phyloP scores from a whole-genome alignment of 2,113 vertebrate genomes.

The Sylvilagus bachmani region DNA sequence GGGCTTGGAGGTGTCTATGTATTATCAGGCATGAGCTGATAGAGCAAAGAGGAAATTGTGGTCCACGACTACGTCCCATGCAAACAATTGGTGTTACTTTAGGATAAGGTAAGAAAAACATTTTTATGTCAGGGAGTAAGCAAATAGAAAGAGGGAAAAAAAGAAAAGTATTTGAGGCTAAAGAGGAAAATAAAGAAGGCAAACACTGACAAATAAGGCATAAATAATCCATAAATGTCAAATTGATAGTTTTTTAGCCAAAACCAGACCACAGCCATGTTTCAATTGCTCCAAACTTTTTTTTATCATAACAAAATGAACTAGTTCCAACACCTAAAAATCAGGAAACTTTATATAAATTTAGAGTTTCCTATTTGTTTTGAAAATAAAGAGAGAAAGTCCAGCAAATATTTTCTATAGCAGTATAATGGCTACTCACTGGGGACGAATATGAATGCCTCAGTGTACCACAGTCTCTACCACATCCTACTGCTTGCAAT shows the following conservation, averaged over 20 bases:
- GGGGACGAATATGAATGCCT: too few relatives aligned
- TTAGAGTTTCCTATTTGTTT: neutral
- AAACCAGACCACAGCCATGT: neutral
- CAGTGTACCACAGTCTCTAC: neutral
- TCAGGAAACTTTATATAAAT: neutral
- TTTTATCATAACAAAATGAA: neutral
- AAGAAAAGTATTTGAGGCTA: neutral
- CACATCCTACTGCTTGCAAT: neutral
- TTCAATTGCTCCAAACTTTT: neutral
- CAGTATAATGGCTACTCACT: neutral
- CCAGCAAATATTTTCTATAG: neutral
- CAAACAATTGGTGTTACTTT: neutral
- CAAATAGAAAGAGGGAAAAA: neutral
- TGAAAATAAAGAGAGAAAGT: neutral
- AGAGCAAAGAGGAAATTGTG: neutral
- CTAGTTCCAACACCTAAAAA: slow-evolving; percentile 17
- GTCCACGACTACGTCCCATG: neutral
- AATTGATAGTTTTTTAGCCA: neutral
- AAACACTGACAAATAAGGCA: neutral
- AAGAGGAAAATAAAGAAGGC: neutral
- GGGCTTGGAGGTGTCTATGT: neutral
- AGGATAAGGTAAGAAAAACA: neutral
- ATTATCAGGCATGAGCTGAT: neutral
- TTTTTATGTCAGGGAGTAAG: neutral
- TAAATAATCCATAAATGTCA: neutral